Conservation (phyloP, 2,888 invertebrate genomes). For the Drosophila dives region DNA sequence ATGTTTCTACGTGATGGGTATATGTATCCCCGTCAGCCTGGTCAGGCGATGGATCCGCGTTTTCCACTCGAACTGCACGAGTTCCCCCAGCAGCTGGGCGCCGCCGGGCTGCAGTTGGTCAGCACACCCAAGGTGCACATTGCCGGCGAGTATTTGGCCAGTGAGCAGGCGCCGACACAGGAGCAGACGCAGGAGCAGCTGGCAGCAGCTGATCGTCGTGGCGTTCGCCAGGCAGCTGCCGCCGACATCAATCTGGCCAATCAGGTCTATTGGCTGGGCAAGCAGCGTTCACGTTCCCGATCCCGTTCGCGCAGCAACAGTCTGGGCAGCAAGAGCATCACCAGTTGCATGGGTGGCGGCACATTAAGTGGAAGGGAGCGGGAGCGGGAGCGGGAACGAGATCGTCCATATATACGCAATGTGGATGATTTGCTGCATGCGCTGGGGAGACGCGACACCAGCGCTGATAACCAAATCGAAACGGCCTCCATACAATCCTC, state of each 20-base stretch:
- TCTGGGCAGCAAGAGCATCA: slow-evolving; percentile 71
- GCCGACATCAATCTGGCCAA: slow-evolving; percentile 82
- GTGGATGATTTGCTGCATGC: slow-evolving; percentile 83
- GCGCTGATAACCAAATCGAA: slow-evolving; percentile 54
- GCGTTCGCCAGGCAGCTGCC: slow-evolving; percentile 77
- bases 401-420: slow-evolving; percentile 80
- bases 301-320: slow-evolving; percentile 83
- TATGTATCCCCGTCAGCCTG: slow-evolving; percentile 84
- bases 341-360: slow-evolving; percentile 60
- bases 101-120: slow-evolving; percentile 80
- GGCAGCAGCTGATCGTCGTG: slow-evolving; percentile 58
- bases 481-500: slow-evolving; percentile 75
- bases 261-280: slow-evolving; percentile 83
- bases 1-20: slow-evolving; percentile 84
- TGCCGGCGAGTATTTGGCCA: slow-evolving; percentile 82
- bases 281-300: slow-evolving; percentile 68
- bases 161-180: slow-evolving; percentile 56
- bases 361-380: slow-evolving; percentile 20
- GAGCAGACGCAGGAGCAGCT: slow-evolving; percentile 46
- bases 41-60: slow-evolving; percentile 83
- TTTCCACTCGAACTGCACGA: slow-evolving; percentile 83
- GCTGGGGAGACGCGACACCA: slow-evolving; percentile 69
- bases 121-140: slow-evolving; percentile 83
- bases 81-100: slow-evolving; percentile 82
- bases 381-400: slow-evolving; percentile 48